These are phyloP conservation scores for Tachysurus vachellii DNA, from an alignment of 2,113 vertebrate species.

Conservation along the genomic window DNA sequence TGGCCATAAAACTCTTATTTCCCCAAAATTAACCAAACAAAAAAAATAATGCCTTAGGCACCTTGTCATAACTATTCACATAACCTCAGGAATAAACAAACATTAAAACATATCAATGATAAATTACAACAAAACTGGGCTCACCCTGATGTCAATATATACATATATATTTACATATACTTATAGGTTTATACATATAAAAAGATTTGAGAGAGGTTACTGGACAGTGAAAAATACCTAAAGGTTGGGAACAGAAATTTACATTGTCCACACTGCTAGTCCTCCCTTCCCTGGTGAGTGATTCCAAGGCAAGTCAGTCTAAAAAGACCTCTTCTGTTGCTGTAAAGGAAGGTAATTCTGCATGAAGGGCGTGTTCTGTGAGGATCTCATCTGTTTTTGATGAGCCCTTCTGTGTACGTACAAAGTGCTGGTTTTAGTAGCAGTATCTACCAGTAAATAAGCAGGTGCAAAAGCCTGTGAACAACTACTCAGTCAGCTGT, in stretches of 20 bases:
- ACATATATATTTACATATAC: slow-evolving; percentile 73
- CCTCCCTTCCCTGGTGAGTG: slow-evolving; percentile 9
- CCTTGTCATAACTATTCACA: slow-evolving; percentile 60
- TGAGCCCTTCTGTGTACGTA: slow-evolving; percentile 57
- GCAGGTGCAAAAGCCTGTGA: slow-evolving; percentile 8
- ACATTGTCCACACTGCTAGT: slow-evolving; percentile 54
- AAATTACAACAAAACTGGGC: slow-evolving; percentile 69
- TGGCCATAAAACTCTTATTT: slow-evolving; percentile 65
- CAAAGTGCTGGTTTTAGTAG: slow-evolving; percentile 57
- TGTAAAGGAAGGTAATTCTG: slow-evolving; percentile 48
- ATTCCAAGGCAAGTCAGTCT: slow-evolving; percentile 31
- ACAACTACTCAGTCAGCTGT: slow-evolving; percentile 1
- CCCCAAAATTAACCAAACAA: slow-evolving; percentile 64
- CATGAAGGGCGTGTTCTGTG: slow-evolving; percentile 53
- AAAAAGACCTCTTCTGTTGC: slow-evolving; percentile 14
- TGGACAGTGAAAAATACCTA: slow-evolving; percentile 72
- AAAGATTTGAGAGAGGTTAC: slow-evolving; percentile 58
- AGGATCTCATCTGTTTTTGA: slow-evolving; percentile 41
- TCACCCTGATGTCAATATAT: slow-evolving; percentile 77
- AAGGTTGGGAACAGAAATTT: slow-evolving; percentile 73
- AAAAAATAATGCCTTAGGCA: slow-evolving; percentile 63
- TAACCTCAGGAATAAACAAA: slow-evolving; percentile 57
- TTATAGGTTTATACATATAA: slow-evolving; percentile 57
- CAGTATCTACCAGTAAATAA: slow-evolving; percentile 42
- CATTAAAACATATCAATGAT: slow-evolving; percentile 63